These are phyloP conservation scores for Drosophila arizonae DNA, from an alignment of 1,140 invertebrate species.

Conservation along the genomic window DNA sequence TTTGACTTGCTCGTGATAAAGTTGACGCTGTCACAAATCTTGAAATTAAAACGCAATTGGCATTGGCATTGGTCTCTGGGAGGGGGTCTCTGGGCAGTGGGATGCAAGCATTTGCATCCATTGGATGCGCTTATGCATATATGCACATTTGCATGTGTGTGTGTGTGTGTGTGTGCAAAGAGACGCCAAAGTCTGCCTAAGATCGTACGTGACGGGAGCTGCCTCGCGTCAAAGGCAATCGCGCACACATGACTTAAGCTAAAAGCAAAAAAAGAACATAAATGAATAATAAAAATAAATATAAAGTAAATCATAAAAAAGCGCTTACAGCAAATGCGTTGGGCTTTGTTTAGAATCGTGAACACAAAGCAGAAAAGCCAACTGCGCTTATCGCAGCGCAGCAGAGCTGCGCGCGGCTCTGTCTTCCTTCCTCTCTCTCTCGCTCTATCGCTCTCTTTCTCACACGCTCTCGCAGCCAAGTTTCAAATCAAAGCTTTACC, in stretches of 20 bases:
- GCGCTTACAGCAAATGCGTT: too few relatives aligned
- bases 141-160: neutral
- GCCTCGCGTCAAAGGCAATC: constrained; percentile 32
- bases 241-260: constrained; percentile 9
- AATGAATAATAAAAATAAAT: neutral
- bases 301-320: too few relatives aligned
- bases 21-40: constrained; percentile 12
- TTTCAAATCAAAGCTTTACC: constrained; percentile 48
- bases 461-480: constrained; percentile 37
- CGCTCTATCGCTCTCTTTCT: neutral
- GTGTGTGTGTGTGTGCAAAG: constrained; percentile 7
- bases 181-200: neutral
- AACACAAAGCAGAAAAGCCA: constrained; percentile 49
- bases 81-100: too few relatives aligned
- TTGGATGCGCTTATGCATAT: constrained; percentile 32
- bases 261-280: neutral
- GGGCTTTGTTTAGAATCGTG: constrained; percentile 49
- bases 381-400: constrained; percentile 32
- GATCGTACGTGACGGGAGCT: constrained; percentile 42
- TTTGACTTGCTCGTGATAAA: constrained; percentile 31
- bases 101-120: neutral
- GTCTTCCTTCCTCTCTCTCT: too few relatives aligned
- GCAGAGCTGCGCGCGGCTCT: too few relatives aligned
- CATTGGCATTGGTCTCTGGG: constrained; percentile 44
- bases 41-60: constrained; percentile 50